Conservation (phyloP, 2,888 invertebrate species). For the Cryptocheilus praepositus region DNA sequence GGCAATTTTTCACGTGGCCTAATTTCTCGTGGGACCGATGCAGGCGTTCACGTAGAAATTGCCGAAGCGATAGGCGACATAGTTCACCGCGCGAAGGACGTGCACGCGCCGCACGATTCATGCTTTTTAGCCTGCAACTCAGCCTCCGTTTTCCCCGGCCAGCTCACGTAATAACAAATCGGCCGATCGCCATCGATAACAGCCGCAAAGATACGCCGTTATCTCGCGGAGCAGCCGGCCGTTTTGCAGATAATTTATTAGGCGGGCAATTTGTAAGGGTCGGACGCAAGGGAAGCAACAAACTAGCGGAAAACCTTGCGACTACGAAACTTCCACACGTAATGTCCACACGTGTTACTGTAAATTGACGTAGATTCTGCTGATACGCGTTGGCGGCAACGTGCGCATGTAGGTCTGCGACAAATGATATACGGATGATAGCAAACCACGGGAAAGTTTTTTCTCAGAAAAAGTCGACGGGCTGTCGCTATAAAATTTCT, state of each 20-base stretch:
- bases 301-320: no score
- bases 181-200: conserved; percentile 70
- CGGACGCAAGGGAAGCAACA: conserved; percentile 17
- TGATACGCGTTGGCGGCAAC: no score
- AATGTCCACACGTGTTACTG: no score
- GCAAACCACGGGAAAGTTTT: no score
- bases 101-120: conserved; percentile 45
- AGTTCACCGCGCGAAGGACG: conserved; percentile 46
- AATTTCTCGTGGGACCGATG: conserved; percentile 38
- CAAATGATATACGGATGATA: no score
- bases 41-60: conserved; percentile 39
- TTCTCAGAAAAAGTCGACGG: no score
- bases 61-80: conserved; percentile 46
- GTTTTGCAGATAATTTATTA: conserved; percentile 67
- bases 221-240: conserved; percentile 56
- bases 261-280: conserved; percentile 64
- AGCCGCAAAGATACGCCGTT: conserved; percentile 65
- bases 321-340: no score
- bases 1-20: conserved; percentile 41
- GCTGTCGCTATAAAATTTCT: no score
- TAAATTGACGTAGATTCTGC: no score
- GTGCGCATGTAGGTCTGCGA: no score
- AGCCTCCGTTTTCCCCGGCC: conserved; percentile 28
- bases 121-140: conserved; percentile 52
- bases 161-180: conserved; percentile 65